Evolutionary conservation across 2,113 vertebrate genomes (phyloP).

Genomic region (Lynx canadensis): DNA sequence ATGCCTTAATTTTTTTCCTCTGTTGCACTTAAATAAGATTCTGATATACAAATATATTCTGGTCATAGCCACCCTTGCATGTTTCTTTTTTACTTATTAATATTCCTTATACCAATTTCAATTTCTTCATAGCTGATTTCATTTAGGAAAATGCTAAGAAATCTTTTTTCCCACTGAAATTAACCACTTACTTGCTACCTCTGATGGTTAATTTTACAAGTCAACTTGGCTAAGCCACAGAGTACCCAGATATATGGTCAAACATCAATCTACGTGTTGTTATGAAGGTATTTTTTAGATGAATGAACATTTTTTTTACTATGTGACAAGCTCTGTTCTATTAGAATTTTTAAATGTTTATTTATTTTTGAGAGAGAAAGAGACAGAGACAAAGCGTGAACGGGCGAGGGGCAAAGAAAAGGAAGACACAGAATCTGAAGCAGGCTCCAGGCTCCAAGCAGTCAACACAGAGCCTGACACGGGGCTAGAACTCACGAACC

Average conservation of each 20-base stretch:
- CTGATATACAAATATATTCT: slow-evolving; percentile 25
- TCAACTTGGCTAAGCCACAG: not conserved
- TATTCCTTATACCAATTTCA: not conserved
- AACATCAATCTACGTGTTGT: not conserved
- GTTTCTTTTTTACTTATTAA: slow-evolving; percentile 1
- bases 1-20: not conserved
- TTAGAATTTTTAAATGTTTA: no score
- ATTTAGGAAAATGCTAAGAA: not conserved
- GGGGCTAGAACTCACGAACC: no score
- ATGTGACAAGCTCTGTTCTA: not conserved
- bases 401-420: no score
- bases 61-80: not conserved
- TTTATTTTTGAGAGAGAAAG: no score
- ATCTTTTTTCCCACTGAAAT: not conserved
- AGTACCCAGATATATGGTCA: not conserved
- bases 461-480: no score
- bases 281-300: not conserved
- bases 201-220: not conserved
- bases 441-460: no score
- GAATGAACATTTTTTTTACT: not conserved
- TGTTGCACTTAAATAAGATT: not conserved
- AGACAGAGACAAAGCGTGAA: no score
- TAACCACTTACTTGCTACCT: not conserved
- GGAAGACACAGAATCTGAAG: no score
- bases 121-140: slow-evolving; percentile 6